Evolutionary conservation across 2,797 vertebrate genomes (phyloP), one percentile per base, ranked within the genome.

Genomic region (Gephyroberyx darwinii): DNA sequence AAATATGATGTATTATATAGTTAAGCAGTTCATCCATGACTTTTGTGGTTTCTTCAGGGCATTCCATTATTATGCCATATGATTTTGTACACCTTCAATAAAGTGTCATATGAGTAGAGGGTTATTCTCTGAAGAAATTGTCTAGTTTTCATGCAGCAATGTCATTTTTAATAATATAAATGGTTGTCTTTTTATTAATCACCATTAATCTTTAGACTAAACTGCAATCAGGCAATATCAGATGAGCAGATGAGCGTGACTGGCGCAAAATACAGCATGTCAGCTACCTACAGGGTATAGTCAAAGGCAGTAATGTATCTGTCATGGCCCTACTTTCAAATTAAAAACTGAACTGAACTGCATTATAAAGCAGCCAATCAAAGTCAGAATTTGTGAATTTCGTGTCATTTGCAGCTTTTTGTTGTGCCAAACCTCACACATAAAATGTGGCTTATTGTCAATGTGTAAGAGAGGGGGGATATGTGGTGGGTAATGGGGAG

Each of bases 11-110:
- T 43, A 43, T 43, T 43, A 43, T 43, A 43, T 43, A 43, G 41
- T 43, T 43, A 43, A 41, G 39, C 31, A 56, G 58, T 78, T 71
- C 74, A 61, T 53, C 79, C 73, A 58, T 31, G 65, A 19, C 60
- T 74, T 77, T 74, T 74, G 66, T 56, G 58, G 80, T 80, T 45
- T 50, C 78, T 78, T 78, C 64, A 48, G 86, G 85, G 30, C 43
- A 47, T 53, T 60, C 74, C 74, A 77, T 78, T 81, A 81, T 82
- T 67, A 57, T 33, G 53, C 79, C 57, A n/a, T 54, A 74, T 65
- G 62, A 78, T 68, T 82, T 80, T 60, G 57, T 61, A 69, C 47
- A 62, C 53, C 14, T 26, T 51, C 51, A 82, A 65, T 73, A 71
- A 76, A 77, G 43, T 7, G 22, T 20, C 35, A 54, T 17, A 30